Evolutionary conservation across 2,888 invertebrate species (phyloP).

Genomic region (Ectobius pallidus): DNA sequence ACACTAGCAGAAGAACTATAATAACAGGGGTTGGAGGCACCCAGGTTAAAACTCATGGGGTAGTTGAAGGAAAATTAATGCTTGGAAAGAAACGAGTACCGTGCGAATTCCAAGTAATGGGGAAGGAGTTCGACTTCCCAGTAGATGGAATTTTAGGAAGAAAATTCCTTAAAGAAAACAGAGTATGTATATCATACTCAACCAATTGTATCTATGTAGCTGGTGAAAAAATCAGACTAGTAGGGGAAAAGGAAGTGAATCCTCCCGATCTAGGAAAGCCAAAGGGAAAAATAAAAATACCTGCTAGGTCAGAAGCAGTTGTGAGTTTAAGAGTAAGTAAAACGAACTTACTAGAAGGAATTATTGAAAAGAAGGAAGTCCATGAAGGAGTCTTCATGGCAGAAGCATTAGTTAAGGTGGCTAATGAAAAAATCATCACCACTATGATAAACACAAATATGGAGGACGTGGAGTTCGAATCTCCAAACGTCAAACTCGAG

Average conservation of each 20-base stretch:
- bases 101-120: not conserved
- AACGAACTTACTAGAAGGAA: not conserved
- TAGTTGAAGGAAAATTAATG: not conserved
- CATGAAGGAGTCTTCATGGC: not conserved
- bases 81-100: too few relatives aligned
- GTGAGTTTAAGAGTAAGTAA: not conserved
- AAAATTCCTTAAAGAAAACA: not conserved
- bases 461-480: not conserved
- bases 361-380: not conserved
- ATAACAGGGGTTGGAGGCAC: not conserved
- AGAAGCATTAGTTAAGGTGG: not conserved
- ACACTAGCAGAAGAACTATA: too few relatives aligned
- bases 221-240: too few relatives aligned
- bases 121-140: not conserved
- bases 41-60: not conserved
- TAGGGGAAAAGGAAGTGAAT: too few relatives aligned
- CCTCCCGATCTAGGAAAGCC: not conserved
- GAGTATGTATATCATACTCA: not conserved
- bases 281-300: not conserved
- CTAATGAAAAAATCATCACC: not conserved
- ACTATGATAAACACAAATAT: not conserved
- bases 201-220: too few relatives aligned
- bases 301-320: not conserved
- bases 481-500: not conserved
- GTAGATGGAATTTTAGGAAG: not conserved